Percentiles rank a stretch among this genome's conserved stretches.
phyloP scores from a whole-genome alignment of 2,888 invertebrate species.

The Sarcophaga carnaria region DNA sequence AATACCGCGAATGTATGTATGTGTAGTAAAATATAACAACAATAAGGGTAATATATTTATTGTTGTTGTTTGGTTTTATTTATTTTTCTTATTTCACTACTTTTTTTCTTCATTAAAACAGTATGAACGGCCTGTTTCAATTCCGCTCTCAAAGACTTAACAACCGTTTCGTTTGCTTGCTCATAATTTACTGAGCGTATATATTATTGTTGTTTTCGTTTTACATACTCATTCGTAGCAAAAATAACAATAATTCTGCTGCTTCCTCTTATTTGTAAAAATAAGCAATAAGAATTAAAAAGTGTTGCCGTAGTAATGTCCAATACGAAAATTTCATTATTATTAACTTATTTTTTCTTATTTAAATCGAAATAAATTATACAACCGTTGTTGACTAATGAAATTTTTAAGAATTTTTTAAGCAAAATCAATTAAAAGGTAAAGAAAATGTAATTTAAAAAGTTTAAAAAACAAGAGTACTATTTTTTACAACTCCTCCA shows the following conservation, averaged over 20 bases:
- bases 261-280: no score
- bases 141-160: conserved; percentile 5
- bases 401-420: no score
- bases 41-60: conserved; percentile 35
- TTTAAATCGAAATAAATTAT: no score
- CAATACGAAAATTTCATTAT: no score
- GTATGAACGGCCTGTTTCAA: conserved; percentile 47
- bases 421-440: no score
- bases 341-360: no score
- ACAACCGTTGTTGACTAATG: no score
- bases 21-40: conserved; percentile 45
- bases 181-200: conserved; percentile 45
- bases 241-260: conserved; percentile 12
- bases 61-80: conserved; percentile 53
- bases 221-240: conserved; percentile 10
- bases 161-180: conserved; percentile 59
- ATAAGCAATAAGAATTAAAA: no score
- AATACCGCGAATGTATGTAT: conserved; percentile 30
- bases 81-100: conserved; percentile 32
- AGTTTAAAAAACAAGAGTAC: no score
- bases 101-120: conserved; percentile 39
- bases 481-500: no score
- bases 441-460: no score
- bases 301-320: no score
- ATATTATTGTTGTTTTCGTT: background rate